A percentile compares a stretch with the other conserved stretches of the same genome.
These are phyloP conservation scores for Folsomia manolachei DNA, from an alignment of 2,888 invertebrate species.

Conservation along the genomic window DNA sequence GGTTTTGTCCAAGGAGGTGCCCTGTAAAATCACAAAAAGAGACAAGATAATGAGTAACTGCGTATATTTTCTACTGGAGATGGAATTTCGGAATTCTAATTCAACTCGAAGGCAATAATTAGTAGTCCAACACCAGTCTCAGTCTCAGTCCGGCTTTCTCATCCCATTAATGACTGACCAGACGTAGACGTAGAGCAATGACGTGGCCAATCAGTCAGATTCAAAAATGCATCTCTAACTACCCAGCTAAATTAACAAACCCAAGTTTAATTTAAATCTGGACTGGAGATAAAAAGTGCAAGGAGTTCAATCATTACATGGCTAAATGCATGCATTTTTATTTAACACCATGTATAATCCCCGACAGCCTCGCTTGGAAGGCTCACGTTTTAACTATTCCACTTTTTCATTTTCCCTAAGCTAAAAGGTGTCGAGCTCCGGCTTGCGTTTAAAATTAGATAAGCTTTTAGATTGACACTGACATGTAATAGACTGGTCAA, in stretches of 20 bases:
- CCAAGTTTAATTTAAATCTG: background rate
- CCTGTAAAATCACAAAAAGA: slow-evolving; percentile 38
- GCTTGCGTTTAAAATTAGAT: background rate
- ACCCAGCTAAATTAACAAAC: no score
- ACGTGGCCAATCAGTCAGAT: background rate
- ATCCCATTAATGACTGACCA: no score
- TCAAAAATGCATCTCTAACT: background rate
- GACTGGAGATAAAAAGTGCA: background rate
- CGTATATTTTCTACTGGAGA: background rate
- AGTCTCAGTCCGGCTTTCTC: background rate
- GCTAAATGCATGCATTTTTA: background rate
- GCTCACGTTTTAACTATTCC: background rate
- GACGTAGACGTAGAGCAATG: no score
- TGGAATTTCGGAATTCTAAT: slow-evolving; percentile 2
- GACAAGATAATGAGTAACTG: slow-evolving; percentile 22
- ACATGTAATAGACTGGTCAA: background rate
- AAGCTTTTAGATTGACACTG: background rate
- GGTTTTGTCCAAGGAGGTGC: slow-evolving; percentile 47
- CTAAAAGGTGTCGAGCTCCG: background rate
- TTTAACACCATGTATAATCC: background rate
- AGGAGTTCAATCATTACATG: background rate
- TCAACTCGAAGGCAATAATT: slow-evolving; percentile 26
- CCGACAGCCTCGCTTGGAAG: background rate
- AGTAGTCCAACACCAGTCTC: slow-evolving; percentile 21
- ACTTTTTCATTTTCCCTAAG: background rate